Evolutionary conservation across 2,113 vertebrate genomes (phyloP).

Genomic region (Pandion haliaetus): DNA sequence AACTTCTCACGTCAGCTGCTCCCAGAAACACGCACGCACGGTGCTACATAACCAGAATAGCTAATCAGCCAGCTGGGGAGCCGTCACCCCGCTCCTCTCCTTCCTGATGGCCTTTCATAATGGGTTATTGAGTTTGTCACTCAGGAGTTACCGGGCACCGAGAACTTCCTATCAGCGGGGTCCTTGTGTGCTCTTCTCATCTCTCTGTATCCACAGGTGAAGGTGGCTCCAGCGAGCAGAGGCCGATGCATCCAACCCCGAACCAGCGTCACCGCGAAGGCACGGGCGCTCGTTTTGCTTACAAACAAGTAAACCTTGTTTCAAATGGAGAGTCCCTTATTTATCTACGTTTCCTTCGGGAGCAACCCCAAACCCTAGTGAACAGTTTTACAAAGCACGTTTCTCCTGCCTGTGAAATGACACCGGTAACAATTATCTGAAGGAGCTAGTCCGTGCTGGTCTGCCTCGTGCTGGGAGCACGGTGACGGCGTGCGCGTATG

Average conservation of each 20-base stretch:
- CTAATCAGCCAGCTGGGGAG: neutral
- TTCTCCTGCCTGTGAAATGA: neutral
- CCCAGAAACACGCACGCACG: neutral
- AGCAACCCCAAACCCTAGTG: neutral
- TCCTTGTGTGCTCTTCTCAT: neutral
- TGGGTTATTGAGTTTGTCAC: neutral
- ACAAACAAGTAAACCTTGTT: neutral
- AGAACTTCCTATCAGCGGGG: neutral
- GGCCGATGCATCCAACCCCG: accelerated
- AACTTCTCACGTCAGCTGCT: neutral
- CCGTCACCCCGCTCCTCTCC: neutral
- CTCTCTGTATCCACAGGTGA: neutral
- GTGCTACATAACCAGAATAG: neutral
- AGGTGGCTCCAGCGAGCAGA: neutral
- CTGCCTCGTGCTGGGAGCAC: neutral
- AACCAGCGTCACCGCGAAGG: accelerated
- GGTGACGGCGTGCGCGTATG: accelerated
- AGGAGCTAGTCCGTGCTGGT: neutral
- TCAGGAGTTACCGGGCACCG: accelerated
- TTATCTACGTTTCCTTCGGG: neutral
- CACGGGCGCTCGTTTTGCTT: accelerated
- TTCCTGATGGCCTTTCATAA: accelerated
- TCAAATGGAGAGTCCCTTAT: no score
- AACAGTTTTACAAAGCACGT: neutral
- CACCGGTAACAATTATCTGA: accelerated